Evolutionary conservation across 2,888 invertebrate species (phyloP).

Genomic region (Drosophila hawaiiensis): DNA sequence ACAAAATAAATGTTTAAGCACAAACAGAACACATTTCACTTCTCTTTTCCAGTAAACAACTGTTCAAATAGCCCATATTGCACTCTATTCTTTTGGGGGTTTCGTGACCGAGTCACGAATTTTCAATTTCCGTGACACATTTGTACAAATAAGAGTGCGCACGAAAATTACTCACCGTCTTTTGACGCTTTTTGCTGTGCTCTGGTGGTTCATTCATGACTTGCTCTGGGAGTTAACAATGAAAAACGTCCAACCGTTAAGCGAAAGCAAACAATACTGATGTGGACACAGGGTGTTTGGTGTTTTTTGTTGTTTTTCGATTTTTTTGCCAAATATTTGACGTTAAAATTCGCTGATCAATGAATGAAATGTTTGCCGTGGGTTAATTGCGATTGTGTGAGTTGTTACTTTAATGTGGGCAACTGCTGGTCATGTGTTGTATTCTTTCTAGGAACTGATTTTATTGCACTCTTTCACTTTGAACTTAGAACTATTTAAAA

Average conservation of each 20-base stretch:
- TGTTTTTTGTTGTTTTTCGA: slow-evolving; percentile 4
- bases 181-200: slow-evolving; percentile 81
- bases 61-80: slow-evolving; percentile 44
- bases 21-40: slow-evolving; percentile 3
- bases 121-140: slow-evolving; percentile 48
- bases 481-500: slow-evolving; percentile 49
- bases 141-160: slow-evolving; percentile 64
- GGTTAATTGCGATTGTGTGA: slow-evolving; percentile 1
- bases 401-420: background rate
- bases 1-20: background rate
- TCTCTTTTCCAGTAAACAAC: slow-evolving; percentile 52
- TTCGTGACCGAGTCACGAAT: slow-evolving; percentile 23
- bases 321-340: background rate
- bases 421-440: slow-evolving; percentile 1
- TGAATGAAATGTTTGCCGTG: slow-evolving; percentile 59
- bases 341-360: slow-evolving; percentile 29
- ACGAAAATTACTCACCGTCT: slow-evolving; percentile 68
- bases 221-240: slow-evolving; percentile 19
- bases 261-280: slow-evolving; percentile 66
- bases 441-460: slow-evolving; percentile 43
- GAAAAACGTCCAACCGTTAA: slow-evolving; percentile 42
- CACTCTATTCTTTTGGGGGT: slow-evolving; percentile 11
- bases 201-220: slow-evolving; percentile 78
- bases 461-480: slow-evolving; percentile 44
- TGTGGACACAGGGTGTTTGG: slow-evolving; percentile 20